phyloP scores from a whole-genome alignment of 1,140 invertebrate genomes.

The Lepidurus couesii region DNA sequence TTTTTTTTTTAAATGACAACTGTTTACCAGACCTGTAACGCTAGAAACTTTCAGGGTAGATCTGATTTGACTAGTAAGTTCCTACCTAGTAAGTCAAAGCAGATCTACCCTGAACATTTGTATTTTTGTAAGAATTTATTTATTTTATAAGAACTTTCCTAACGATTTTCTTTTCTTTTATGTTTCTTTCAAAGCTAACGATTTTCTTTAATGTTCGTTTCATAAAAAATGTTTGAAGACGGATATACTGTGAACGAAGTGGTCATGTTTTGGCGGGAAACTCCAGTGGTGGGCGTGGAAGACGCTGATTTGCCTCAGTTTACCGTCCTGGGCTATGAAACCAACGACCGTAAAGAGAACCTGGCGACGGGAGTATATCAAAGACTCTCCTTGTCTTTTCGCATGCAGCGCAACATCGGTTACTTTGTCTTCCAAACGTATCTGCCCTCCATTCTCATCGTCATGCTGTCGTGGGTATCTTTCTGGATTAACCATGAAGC shows the following conservation, averaged over 20 bases:
- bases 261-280: slow-evolving; percentile 90
- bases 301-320: slow-evolving; percentile 93
- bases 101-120: no score
- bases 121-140: no score
- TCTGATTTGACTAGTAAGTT: no score
- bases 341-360: slow-evolving; percentile 80
- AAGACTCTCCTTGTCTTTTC: slow-evolving; percentile 80
- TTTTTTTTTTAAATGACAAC: no score
- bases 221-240: slow-evolving; percentile 55
- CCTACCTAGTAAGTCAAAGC: no score
- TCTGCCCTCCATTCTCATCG: slow-evolving; percentile 72
- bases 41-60: no score
- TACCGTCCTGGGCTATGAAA: slow-evolving; percentile 87
- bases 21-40: no score
- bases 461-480: slow-evolving; percentile 81
- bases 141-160: neutral
- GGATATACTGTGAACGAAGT: slow-evolving; percentile 95
- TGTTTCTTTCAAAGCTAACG: slow-evolving; percentile 27
- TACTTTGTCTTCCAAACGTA: slow-evolving; percentile 79
- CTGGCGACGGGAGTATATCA: slow-evolving; percentile 87
- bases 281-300: slow-evolving; percentile 84
- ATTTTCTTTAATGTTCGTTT: slow-evolving; percentile 26
- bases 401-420: slow-evolving; percentile 68
- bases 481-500: slow-evolving; percentile 83
- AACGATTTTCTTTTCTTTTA: neutral